Base-by-base conservation (phyloP, 2,888 invertebrate species). In the Caenorhabditis auriculariae region DNA sequence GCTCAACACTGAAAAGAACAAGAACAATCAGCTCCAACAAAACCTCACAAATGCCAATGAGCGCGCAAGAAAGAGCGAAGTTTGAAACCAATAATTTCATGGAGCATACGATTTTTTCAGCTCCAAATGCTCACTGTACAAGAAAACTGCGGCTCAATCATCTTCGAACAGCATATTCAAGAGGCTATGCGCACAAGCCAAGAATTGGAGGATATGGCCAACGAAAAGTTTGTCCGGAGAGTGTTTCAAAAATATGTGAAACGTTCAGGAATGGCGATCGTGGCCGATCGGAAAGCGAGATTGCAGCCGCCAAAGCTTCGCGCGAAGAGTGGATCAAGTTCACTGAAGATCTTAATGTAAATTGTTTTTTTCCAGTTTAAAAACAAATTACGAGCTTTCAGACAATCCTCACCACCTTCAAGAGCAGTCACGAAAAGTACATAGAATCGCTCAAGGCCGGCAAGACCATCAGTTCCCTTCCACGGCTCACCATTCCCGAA, bases 21-120 rank as follows among this genome's bases (percentile, higher is more conserved):
- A 65, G 19, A 44, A 47, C 24, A 41, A 47, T 7, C 46, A 53
- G 21, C 17, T 50, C 15, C 42, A 55, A n/a, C 44, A 51, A 26
- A 24, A 54, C 9, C 12, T 62, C 15, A 38, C 44, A 21, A 54
- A 60, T 23, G 60, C 73, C 27, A 37, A 54, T 21, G 79, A 78
- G 23, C 56, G 77, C 3, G 79, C 70, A 15, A 74, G 68, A 39
- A 71, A 69, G 46, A 66, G 74, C 7, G 78, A 78, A 47, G 29
- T 74, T 26, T n/a, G n/a, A n/a, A n/a, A n/a, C n/a, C n/a, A n/a
- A n/a, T n/a, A n/a, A n/a, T n/a, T n/a, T n/a, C n/a, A n/a, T n/a
- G n/a, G n/a, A n/a, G n/a, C n/a, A n/a, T n/a, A n/a, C n/a, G n/a
- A n/a, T n/a, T n/a, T n/a, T n/a, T n/a, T n/a, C n/a, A n/a, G n/a